A percentile compares a stretch with the other conserved stretches of the same genome.
phyloP scores from a whole-genome alignment of 1,140 invertebrate genomes.

The Chionoecetes opilio region DNA sequence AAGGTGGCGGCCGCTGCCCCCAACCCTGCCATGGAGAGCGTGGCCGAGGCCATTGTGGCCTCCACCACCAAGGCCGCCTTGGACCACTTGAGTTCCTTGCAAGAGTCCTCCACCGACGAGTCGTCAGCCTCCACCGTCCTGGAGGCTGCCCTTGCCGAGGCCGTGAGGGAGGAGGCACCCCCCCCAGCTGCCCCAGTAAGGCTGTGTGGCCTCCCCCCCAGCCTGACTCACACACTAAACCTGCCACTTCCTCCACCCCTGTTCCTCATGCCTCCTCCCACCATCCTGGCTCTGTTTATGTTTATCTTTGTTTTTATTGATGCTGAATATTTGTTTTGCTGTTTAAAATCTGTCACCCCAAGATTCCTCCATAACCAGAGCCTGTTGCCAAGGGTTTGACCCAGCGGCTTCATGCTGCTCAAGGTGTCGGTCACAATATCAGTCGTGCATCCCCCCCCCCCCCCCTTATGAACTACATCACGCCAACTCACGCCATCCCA shows the following conservation, averaged over 20 bases:
- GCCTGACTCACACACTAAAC: conserved; percentile 67
- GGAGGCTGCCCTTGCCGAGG: conserved; percentile 72
- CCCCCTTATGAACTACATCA: no score
- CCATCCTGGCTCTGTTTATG: neutral
- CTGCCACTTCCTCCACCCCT: neutral
- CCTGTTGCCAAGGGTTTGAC: no score
- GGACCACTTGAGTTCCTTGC: conserved; percentile 44
- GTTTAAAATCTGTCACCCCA: no score
- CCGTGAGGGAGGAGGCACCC: conserved; percentile 61
- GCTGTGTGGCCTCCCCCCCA: neutral
- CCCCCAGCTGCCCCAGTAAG: conserved; percentile 13
- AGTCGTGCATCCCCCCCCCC: no score
- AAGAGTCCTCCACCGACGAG: conserved; percentile 50
- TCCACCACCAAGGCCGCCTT: conserved; percentile 65
- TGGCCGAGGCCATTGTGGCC: conserved; percentile 66
- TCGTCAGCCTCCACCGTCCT: conserved; percentile 61
- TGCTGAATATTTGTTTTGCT: no score
- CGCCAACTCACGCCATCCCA: no score
- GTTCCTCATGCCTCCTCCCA: neutral
- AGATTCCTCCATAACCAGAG: no score
- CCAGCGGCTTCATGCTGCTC: no score
- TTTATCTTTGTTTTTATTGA: no score
- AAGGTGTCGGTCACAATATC: no score
- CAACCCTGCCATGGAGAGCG: conserved; percentile 44
- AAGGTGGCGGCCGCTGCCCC: neutral